Base-by-base conservation (phyloP, 2,888 invertebrate genomes). In the Odontocerum albicorne region DNA sequence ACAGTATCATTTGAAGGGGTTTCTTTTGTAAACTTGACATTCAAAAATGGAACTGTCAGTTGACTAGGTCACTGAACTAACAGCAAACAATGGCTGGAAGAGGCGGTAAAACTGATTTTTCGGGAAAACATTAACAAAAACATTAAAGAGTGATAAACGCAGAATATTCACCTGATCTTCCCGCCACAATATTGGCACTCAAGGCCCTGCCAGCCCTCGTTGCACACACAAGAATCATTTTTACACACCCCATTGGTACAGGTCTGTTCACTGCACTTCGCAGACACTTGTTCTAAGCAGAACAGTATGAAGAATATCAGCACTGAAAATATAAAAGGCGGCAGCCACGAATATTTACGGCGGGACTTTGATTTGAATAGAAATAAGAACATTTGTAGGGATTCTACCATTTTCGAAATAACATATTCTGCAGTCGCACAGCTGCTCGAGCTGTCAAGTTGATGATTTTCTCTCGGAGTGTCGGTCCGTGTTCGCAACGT, bases 151-250 rank as follows among this genome's bases (percentile, higher is more conserved):
- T 20, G 19, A 44, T 3, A 35, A 10, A 12, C 33, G 3, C 33
- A 15, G 21, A 8, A 10, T 39, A 70, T 80, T 80, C 78, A 93
- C 94, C 90, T 89, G 72, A 95, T 88, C 87, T 96, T 92, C 66
- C 95, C 95, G 66, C 89, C 90, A 78, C 95, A 96, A 75, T 87
- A 92, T 72, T 96, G 93, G 79, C 97, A 98, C 69, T 88, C 88
- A 46, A 87, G 79, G 55, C 97, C 97, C 72, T 90, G 92, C 94
- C 95, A 96, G 60, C 95, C 95, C 71, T 90, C 89, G 67, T 86
- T 84, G 79, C 97, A 97, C 62, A 87, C 77, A 79, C 97, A 97
- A 64, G 86, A 87, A 64, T 90, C 90, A 73, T 92, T 88, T 69
- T 84, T 82, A 82, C 96, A 96, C 47, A 73, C 73, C 51, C 72